Base-by-base conservation (phyloP, 1,140 invertebrate genomes). In the Zaprionus capensis region DNA sequence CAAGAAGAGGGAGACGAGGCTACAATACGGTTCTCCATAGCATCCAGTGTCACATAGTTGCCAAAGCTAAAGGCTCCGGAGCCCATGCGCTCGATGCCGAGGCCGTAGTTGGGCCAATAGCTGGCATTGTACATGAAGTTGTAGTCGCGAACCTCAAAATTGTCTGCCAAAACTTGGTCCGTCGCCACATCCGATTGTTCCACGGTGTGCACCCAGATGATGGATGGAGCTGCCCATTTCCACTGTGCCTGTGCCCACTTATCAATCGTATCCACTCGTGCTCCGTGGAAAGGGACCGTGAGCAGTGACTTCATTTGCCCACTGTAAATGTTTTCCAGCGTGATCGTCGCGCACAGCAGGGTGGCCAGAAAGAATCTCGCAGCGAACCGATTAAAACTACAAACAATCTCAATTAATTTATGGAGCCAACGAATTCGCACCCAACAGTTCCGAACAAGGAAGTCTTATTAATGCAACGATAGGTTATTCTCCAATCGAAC, bases 271-370 rank as follows among this genome's bases (percentile, higher is more conserved):
- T 92, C 91, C 26, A 92, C 81, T 0, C 86, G 90, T 1, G 78
- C 80, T 0, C 64, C 78, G 57, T 81, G 91, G 4, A 86, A 59
- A 7, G 91, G 91, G 7, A 92, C 73, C 0, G 91, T 92, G 4
- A 92, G 64, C 70, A 92, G 41, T 0, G 91, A 92, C 68, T 92
- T 92, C 0, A 92, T 49, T 41, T 92, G 86, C 1, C 91, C 91
- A 49, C 90, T 91, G 79, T 92, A 92, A 14, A 87, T 92, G 55
- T 92, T 92, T 59, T 92, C 91, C 72, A 92, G 66, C 0, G 90
- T 92, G 4, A 92, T 91, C 0, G 91, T 91, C 17, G 91, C 91
- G 56, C 87, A 91, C 0, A 92, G 56, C 17, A 92, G 53, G 5
- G 81, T 79, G 15, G 88, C 80, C 56, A 92, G 56, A 68, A 91